A percentile compares a stretch with the other conserved stretches of the same genome.
Evolutionary conservation across 2,888 invertebrate species (phyloP).

Genomic region (Chironomus riparius): DNA sequence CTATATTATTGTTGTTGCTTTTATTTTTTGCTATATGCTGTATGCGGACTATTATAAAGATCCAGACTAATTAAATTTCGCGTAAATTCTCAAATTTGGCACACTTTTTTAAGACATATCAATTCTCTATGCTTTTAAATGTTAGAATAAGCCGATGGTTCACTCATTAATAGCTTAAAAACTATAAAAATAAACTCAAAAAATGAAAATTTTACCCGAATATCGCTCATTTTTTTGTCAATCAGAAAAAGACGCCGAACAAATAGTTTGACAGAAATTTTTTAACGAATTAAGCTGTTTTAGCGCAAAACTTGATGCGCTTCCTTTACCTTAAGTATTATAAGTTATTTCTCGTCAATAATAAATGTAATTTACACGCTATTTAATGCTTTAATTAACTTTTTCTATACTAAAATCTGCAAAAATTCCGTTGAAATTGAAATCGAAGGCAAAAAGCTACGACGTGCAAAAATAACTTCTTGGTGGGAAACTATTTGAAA

Average conservation of each 20-base stretch:
- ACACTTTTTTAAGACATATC: no score
- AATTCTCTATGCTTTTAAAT: no score
- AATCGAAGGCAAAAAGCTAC: neutral
- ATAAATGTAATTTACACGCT: neutral
- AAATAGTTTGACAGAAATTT: neutral
- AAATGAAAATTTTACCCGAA: neutral
- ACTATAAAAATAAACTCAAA: no score
- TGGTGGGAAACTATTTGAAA: neutral
- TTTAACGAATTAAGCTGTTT: neutral
- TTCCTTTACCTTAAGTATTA: neutral
- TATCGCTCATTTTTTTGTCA: neutral
- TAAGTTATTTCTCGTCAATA: neutral
- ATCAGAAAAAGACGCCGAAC: neutral
- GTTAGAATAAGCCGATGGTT: no score
- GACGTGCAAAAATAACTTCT: neutral
- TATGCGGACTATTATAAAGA: neutral
- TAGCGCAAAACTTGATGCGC: no score
- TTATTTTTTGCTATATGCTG: no score
- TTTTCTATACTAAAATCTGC: neutral
- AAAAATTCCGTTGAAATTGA: neutral
- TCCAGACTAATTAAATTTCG: neutral
- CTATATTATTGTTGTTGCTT: slow-evolving; percentile 11
- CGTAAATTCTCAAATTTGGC: neutral
- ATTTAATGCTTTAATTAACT: neutral
- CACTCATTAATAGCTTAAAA: no score